Base-by-base conservation (phyloP, 2,888 invertebrate genomes). In the Pimpla rufipes region DNA sequence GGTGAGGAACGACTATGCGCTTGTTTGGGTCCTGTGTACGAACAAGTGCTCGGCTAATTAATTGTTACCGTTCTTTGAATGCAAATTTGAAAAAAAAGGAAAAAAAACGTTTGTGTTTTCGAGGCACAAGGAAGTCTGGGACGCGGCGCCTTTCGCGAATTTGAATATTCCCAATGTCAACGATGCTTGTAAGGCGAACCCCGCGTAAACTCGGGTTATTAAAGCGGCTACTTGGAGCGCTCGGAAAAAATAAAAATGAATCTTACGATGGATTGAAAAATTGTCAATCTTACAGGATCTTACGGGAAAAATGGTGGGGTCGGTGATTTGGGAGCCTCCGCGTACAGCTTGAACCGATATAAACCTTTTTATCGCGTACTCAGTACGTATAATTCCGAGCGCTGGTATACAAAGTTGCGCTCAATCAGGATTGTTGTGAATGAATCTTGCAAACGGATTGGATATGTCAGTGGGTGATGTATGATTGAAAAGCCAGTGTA, bases 1-100 rank as follows among this genome's bases (percentile, higher is more conserved):
- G 90, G 92, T 92, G 78, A 89, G 90, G 88, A 13, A n/a, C 10
- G 7, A 55, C 23, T 3, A 10, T 42, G 23, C 11, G 7, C 11
- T 59, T 23, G 13, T 59, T 29, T 5, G 13, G 2, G 13, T 21
- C 23, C 11, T 23, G 2, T 55, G 5, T 23, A 3, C 11, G 21
- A 11, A 55, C 11, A 23, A 55, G 8, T 2, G 2, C n/a, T n/a
- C n/a, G n/a, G n/a, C n/a, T n/a, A 55, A 23, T 55, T 55, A 11
- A 23, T 23, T 21, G 52, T 23, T 21, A 23, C 4, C 5, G 2
- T 0, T 4, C 8, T 1, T 21, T 8, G 13, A n/a, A 57, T n/a
- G n/a, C 0, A 59, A 59, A n/a, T n/a, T n/a, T n/a, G 1, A n/a
- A 59, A 59, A 35, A 35, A n/a, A 23, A 29, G 4, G 4, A 16